These are phyloP conservation scores for Drosophila nikananu DNA, from an alignment of 1,140 invertebrate genomes.

Conservation along the genomic window DNA sequence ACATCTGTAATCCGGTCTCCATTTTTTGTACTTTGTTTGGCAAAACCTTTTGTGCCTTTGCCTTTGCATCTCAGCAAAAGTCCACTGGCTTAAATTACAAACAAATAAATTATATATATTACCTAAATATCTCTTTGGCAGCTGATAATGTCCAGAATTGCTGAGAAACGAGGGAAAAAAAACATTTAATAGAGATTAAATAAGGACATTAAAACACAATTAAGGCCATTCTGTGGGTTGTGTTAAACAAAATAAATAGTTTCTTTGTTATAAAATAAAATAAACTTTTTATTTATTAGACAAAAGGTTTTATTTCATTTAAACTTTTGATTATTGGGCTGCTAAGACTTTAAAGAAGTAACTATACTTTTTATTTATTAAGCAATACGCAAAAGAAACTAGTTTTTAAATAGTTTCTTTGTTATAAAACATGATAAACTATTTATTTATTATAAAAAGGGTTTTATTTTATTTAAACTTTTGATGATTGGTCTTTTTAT, in stretches of 20 bases:
- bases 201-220: neutral
- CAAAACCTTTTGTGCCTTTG: conserved; percentile 26
- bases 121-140: neutral
- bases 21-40: conserved; percentile 19
- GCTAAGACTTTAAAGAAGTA: neutral
- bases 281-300: neutral
- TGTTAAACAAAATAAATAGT: neutral
- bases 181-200: conserved; percentile 2
- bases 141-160: neutral
- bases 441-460: neutral
- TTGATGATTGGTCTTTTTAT: neutral
- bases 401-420: no score
- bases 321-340: neutral
- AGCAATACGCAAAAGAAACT: neutral
- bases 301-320: no score
- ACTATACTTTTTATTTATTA: neutral
- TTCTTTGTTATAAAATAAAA: no score
- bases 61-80: conserved; percentile 19
- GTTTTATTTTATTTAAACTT: neutral
- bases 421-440: no score
- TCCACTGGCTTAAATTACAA: neutral
- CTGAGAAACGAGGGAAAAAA: neutral
- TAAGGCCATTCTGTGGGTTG: neutral
- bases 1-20: conserved; percentile 46
- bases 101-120: conserved; percentile 2